phyloP scores from a whole-genome alignment of 37 sponge, comb jelly and placozoan species.

The Halichondria panicea region DNA sequence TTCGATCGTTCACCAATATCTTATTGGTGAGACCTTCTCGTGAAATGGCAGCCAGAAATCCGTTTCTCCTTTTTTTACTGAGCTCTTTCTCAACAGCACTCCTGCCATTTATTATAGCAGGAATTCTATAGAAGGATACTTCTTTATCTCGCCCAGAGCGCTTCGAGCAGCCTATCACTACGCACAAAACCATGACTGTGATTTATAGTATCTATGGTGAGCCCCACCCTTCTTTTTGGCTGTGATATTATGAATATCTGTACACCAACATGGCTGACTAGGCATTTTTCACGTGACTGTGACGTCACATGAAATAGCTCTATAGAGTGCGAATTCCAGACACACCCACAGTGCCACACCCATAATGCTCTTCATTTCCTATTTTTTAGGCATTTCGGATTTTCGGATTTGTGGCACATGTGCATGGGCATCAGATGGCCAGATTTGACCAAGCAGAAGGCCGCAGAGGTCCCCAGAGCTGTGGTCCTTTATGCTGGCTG shows the following conservation, averaged over 20 bases:
- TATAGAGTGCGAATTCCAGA: too few relatives aligned
- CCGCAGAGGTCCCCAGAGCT: too few relatives aligned
- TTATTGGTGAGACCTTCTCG: constrained; percentile 10
- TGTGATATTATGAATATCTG: neutral
- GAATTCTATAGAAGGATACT: constrained; percentile 35
- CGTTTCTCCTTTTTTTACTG: constrained; percentile 17
- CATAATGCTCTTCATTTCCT: too few relatives aligned
- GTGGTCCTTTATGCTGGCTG: too few relatives aligned
- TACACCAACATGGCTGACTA: constrained; percentile 41
- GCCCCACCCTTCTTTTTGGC: neutral
- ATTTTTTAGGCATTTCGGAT: too few relatives aligned
- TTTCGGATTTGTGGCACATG: too few relatives aligned
- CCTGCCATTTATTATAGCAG: constrained; percentile 16
- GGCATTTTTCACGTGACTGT: too few relatives aligned
- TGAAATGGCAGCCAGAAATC: constrained; percentile 32
- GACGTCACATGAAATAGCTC: too few relatives aligned
- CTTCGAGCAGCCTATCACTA: constrained; percentile 55
- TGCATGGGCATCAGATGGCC: too few relatives aligned
- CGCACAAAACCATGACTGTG: constrained; percentile 36
- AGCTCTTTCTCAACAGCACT: constrained; percentile 10
- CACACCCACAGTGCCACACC: too few relatives aligned
- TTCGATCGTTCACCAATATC: constrained; percentile 2
- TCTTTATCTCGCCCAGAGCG: constrained; percentile 39
- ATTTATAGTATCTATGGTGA: neutral
- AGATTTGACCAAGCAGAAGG: too few relatives aligned